Conservation (phyloP, 2,888 invertebrate genomes). For the Apamea sordens region DNA sequence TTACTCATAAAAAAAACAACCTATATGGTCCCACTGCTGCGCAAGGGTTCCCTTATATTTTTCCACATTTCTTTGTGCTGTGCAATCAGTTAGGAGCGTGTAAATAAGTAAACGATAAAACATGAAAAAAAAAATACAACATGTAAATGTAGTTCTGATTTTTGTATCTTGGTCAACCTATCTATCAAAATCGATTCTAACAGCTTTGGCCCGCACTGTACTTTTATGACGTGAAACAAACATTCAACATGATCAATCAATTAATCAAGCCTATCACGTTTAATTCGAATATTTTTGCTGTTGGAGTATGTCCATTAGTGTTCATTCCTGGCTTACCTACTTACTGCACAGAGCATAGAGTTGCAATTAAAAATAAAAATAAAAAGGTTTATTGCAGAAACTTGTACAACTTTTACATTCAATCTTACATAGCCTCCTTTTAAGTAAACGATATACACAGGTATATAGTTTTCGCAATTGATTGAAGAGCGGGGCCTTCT, state of each 20-base stretch:
- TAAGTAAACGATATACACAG: too few relatives aligned
- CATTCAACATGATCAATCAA: slow-evolving; percentile 8
- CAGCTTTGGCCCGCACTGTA: not conserved
- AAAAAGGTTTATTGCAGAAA: too few relatives aligned
- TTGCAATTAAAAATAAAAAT: too few relatives aligned
- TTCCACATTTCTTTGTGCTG: not conserved
- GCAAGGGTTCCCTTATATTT: too few relatives aligned
- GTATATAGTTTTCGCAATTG: too few relatives aligned
- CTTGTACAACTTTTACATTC: too few relatives aligned
- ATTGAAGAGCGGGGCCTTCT: too few relatives aligned
- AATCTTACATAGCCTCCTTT: too few relatives aligned
- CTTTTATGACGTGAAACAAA: not conserved
- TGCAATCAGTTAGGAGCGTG: not conserved
- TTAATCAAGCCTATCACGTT: slow-evolving; percentile 3
- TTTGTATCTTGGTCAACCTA: slow-evolving; percentile 2
- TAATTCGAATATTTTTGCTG: slow-evolving; percentile 10
- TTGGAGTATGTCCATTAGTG: not conserved
- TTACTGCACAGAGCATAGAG: not conserved
- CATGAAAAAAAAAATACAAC: too few relatives aligned
- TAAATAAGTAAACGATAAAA: not conserved
- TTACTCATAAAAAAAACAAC: not conserved
- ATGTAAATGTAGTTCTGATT: not conserved
- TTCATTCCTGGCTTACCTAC: not conserved
- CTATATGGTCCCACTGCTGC: too few relatives aligned
- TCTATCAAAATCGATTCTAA: not conserved